These are phyloP conservation scores for Prunella himalayana DNA, from an alignment of 2,113 vertebrate species.

Conservation along the genomic window DNA sequence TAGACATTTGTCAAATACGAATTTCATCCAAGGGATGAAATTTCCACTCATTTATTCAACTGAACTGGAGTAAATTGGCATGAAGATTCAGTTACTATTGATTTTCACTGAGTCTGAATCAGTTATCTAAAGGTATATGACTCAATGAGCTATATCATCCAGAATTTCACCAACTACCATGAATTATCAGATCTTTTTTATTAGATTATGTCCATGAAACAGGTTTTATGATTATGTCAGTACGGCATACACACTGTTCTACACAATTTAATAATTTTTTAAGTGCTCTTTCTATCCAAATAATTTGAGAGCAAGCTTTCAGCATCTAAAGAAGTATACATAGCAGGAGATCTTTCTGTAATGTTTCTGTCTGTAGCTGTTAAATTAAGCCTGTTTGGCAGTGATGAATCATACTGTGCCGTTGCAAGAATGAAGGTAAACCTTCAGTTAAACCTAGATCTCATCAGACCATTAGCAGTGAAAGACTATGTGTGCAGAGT, in stretches of 20 bases:
- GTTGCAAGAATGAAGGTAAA: neutral
- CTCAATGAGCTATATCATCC: neutral
- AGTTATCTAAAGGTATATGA: neutral
- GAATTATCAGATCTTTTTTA: conserved; percentile 11
- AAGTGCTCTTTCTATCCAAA: conserved; percentile 17
- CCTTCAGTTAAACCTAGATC: neutral
- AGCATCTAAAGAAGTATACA: neutral
- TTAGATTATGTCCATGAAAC: neutral
- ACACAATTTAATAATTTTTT: conserved; percentile 6
- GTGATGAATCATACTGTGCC: neutral
- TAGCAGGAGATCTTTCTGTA: neutral
- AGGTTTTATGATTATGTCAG: neutral
- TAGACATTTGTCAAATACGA: neutral
- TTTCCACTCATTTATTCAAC: conserved; percentile 13
- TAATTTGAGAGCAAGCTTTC: conserved; percentile 1
- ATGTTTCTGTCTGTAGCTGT: neutral
- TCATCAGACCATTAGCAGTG: neutral
- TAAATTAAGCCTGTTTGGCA: neutral
- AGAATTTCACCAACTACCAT: conserved; percentile 1
- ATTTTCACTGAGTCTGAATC: conserved; percentile 33
- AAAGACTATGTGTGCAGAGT: neutral
- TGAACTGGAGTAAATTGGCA: neutral
- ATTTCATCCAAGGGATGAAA: neutral
- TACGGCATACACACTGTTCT: neutral
- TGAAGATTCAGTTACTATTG: conserved; percentile 42